A percentile compares a stretch with the other conserved stretches of the same genome.
Evolutionary conservation across 2,888 invertebrate genomes (phyloP).

Genomic region (Sipunculus nudus): DNA sequence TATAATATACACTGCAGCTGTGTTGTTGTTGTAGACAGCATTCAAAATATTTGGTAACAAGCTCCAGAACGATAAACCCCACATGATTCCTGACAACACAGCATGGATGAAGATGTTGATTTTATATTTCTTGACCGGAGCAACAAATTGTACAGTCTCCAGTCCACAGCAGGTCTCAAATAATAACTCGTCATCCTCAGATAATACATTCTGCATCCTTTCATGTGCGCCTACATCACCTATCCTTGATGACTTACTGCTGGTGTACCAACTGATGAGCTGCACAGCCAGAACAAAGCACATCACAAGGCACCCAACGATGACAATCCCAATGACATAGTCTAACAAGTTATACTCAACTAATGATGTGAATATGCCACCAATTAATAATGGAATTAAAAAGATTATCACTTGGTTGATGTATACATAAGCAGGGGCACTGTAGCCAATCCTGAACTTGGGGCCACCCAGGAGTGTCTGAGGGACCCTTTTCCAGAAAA

Average conservation of each 20-base stretch:
- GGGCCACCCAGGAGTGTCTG: constrained; percentile 63
- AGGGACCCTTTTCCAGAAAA: constrained; percentile 60
- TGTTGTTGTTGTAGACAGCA: constrained; percentile 47
- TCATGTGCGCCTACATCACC: no score
- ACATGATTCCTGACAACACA: constrained; percentile 50
- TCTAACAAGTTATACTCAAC: constrained; percentile 43
- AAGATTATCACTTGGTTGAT: constrained; percentile 56
- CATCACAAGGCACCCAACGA: constrained; percentile 50
- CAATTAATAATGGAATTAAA: constrained; percentile 55
- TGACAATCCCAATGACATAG: constrained; percentile 37
- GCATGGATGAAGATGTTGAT: constrained; percentile 56
- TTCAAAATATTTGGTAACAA: constrained; percentile 55
- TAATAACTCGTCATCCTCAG: constrained; percentile 53
- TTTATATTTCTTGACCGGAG: constrained; percentile 56
- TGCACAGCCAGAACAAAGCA: constrained; percentile 52
- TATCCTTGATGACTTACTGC: background rate
- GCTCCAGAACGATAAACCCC: constrained; percentile 54
- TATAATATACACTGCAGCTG: constrained; percentile 51
- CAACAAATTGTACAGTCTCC: constrained; percentile 57
- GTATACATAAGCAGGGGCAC: constrained; percentile 59
- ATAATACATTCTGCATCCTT: constrained; percentile 22
- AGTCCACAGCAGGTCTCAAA: constrained; percentile 60
- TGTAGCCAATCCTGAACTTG: constrained; percentile 56
- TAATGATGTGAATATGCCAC: constrained; percentile 55
- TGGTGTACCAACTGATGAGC: constrained; percentile 40